phyloP scores from a whole-genome alignment of 2,888 invertebrate species.

The Tridacna crocea region DNA sequence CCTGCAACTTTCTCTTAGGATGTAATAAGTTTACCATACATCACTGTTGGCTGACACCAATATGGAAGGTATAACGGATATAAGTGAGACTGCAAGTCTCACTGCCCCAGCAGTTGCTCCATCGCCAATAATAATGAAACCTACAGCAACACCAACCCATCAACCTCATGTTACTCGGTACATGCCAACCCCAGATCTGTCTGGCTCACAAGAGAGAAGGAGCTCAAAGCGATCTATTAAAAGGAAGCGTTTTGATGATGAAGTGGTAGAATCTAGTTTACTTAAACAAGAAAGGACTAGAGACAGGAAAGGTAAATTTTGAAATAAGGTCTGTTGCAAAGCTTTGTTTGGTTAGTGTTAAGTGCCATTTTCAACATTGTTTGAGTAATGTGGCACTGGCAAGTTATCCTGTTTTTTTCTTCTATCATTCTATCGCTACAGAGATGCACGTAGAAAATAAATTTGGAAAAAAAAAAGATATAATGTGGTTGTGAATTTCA shows the following conservation, averaged over 20 bases:
- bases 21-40: too few relatives aligned
- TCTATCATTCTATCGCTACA: too few relatives aligned
- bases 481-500: too few relatives aligned
- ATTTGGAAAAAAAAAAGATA: too few relatives aligned
- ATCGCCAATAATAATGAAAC: constrained; percentile 4
- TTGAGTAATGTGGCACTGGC: too few relatives aligned
- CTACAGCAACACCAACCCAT: background rate
- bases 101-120: constrained; percentile 2
- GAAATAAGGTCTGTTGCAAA: too few relatives aligned
- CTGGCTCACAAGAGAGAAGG: constrained; percentile 68
- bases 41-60: background rate
- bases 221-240: constrained; percentile 98
- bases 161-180: constrained; percentile 38
- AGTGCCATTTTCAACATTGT: too few relatives aligned
- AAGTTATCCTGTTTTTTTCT: too few relatives aligned
- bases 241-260: constrained; percentile 97
- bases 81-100: background rate
- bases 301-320: constrained; percentile 58
- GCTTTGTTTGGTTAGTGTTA: too few relatives aligned
- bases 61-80: background rate
- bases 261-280: constrained; percentile 95
- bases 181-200: constrained; percentile 48
- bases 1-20: too few relatives aligned
- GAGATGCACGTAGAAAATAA: too few relatives aligned
- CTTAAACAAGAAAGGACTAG: constrained; percentile 84